A percentile compares a stretch with the other conserved stretches of the same genome.
phyloP scores from a whole-genome alignment of 1,140 invertebrate species.

The Propsilocerus akamusi region DNA sequence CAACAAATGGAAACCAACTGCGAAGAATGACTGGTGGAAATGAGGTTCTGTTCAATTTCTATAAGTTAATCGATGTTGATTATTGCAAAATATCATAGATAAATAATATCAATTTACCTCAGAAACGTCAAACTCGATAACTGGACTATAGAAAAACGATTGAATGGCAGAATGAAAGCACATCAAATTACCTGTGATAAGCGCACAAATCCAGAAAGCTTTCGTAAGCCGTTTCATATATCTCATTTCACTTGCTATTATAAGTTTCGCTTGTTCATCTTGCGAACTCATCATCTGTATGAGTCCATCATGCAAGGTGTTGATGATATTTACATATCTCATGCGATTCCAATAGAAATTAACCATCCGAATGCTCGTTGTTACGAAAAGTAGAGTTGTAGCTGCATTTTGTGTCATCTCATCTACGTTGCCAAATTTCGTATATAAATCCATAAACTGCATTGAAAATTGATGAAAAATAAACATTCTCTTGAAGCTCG shows the following conservation, averaged over 20 bases:
- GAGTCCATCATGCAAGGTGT: background rate
- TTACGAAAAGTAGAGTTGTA: background rate
- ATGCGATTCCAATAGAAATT: background rate
- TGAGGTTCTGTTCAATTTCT: no score
- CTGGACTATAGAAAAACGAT: no score
- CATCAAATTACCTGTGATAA: background rate
- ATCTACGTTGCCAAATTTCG: background rate
- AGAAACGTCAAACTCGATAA: no score
- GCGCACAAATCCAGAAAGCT: background rate
- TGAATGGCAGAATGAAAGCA: background rate
- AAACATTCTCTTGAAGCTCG: background rate
- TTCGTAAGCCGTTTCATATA: background rate
- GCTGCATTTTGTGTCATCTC: background rate
- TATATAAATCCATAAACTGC: background rate
- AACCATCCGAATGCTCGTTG: background rate
- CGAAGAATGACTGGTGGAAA: background rate
- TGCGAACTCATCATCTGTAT: background rate
- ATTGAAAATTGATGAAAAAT: background rate
- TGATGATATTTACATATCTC: background rate
- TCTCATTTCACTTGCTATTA: background rate
- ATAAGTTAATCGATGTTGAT: no score
- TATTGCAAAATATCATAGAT: no score
- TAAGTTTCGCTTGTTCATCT: background rate
- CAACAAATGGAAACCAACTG: background rate
- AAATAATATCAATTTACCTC: no score